Evolutionary conservation across 2,888 invertebrate species (phyloP).

Genomic region (Meloe dianella): DNA sequence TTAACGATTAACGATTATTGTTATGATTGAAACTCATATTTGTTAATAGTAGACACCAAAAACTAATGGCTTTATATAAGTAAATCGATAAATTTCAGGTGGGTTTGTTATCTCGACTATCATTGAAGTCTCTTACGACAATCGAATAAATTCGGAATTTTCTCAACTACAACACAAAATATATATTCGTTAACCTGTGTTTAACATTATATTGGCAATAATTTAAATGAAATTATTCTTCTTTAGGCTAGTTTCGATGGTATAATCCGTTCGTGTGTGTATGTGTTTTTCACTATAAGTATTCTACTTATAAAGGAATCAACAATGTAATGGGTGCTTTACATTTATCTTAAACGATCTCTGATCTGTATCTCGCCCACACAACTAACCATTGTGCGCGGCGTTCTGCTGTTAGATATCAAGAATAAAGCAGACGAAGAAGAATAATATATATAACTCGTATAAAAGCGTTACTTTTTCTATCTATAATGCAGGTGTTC

Average conservation of each 20-base stretch:
- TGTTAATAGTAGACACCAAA: too few relatives aligned
- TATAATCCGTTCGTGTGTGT: neutral
- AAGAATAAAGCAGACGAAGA: neutral
- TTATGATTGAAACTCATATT: conserved; percentile 29
- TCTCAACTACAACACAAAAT: too few relatives aligned
- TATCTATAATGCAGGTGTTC: neutral
- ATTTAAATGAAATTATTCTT: too few relatives aligned
- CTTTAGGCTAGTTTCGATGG: neutral
- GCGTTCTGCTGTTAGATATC: conserved; percentile 2
- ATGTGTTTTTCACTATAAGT: conserved; percentile 17
- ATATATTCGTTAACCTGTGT: too few relatives aligned
- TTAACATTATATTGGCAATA: too few relatives aligned
- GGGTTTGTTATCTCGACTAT: too few relatives aligned
- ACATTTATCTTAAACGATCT: conserved; percentile 42
- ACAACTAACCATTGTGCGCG: conserved; percentile 42
- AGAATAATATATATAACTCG: too few relatives aligned
- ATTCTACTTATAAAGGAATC: conserved; percentile 30
- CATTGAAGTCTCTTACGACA: too few relatives aligned
- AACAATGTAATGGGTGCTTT: conserved; percentile 41
- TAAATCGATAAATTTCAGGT: too few relatives aligned
- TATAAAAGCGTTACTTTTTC: neutral
- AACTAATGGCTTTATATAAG: too few relatives aligned
- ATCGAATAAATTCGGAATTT: too few relatives aligned
- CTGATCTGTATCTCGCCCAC: conserved; percentile 43
- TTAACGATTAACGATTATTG: conserved; percentile 32